Conservation (phyloP, 2,113 vertebrate genomes). For the Pongo abelii region DNA sequence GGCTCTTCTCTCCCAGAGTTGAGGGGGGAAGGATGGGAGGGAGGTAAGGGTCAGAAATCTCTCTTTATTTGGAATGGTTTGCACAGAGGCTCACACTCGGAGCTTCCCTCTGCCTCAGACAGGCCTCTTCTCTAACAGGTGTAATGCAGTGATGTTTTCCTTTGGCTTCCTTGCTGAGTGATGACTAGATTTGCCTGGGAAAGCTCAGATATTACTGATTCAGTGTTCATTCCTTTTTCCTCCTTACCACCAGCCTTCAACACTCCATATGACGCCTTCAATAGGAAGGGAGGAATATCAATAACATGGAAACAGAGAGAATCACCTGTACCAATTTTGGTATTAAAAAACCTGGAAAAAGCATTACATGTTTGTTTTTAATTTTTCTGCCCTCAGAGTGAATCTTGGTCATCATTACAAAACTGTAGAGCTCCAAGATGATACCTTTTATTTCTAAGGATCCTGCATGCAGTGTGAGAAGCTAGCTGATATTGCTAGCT, state of each 20-base stretch:
- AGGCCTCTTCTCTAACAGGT: not conserved
- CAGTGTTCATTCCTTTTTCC: not conserved
- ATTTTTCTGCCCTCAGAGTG: not conserved
- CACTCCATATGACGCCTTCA: not conserved
- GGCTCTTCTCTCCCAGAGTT: not conserved
- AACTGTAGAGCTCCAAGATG: not conserved
- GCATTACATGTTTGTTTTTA: not conserved
- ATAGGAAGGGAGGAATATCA: not conserved
- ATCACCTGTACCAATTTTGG: not conserved
- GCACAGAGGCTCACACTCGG: accelerated
- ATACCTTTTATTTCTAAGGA: not conserved
- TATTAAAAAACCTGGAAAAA: not conserved
- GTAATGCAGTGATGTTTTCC: not conserved
- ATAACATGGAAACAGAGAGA: not conserved
- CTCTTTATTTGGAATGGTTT: not conserved
- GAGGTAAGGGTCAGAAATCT: too few relatives aligned
- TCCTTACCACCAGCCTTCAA: not conserved
- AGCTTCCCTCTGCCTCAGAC: not conserved
- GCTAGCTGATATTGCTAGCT: too few relatives aligned
- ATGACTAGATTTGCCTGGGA: not conserved
- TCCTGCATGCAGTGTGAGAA: accelerated
- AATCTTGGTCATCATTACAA: not conserved
- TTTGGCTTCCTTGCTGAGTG: not conserved
- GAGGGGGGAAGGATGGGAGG: not conserved
- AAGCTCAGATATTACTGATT: not conserved